Conservation (phyloP, 2,113 vertebrate species). For the Osmerus mordax region DNA sequence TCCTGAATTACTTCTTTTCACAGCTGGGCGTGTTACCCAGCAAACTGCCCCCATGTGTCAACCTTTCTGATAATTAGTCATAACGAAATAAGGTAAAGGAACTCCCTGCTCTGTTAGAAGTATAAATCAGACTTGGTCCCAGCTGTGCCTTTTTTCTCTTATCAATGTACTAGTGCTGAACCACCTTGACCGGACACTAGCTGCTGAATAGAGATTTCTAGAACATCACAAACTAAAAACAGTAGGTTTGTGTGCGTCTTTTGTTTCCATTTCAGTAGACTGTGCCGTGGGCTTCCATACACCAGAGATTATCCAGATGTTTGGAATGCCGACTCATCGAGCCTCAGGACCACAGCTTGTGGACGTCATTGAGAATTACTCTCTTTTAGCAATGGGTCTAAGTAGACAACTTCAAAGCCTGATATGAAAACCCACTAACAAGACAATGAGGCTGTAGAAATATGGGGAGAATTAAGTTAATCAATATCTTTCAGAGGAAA, state of each 20-base stretch:
- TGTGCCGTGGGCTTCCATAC: too few species aligned
- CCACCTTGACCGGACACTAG: background rate
- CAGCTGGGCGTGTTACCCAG: background rate
- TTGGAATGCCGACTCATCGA: too few species aligned
- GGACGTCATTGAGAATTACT: constrained; percentile 41
- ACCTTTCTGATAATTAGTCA: background rate
- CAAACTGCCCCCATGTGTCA: background rate
- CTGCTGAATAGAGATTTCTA: background rate
- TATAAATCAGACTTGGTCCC: constrained; percentile 6
- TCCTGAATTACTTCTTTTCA: background rate
- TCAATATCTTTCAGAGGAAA: constrained; percentile 75
- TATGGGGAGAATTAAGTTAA: constrained; percentile 82
- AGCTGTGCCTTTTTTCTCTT: background rate
- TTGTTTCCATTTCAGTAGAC: too few species aligned
- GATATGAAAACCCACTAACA: constrained; percentile 40
- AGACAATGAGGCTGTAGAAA: constrained; percentile 23
- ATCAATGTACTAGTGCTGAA: background rate
- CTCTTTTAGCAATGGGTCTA: constrained; percentile 35
- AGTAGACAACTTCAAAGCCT: constrained; percentile 54
- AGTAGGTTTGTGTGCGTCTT: too few species aligned
- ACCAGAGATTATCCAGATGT: too few species aligned
- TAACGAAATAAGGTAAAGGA: background rate
- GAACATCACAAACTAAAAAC: background rate
- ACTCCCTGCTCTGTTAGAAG: constrained; percentile 1
- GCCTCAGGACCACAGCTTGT: constrained; percentile 10